Conservation (phyloP, 64 coral and sea anemone species). For the Stylophora pistillata region DNA sequence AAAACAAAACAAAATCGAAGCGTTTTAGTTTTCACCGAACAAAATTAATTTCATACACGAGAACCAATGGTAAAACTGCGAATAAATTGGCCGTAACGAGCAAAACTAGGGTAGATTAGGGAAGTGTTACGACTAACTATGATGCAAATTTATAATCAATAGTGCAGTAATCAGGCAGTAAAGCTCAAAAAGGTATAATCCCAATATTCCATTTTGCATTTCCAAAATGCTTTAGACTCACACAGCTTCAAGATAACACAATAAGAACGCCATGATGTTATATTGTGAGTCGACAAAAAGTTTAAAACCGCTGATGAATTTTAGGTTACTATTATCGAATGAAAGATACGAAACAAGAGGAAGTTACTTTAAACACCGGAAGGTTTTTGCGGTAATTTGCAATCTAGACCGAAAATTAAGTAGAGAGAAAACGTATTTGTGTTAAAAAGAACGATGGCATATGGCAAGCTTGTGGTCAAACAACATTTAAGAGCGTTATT, state of each 20-base stretch:
- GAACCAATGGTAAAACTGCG: not conserved
- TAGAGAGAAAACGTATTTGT: not conserved
- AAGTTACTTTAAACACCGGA: not conserved
- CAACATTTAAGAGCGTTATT: not conserved
- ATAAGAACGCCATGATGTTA: too few relatives aligned
- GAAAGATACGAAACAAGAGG: not conserved
- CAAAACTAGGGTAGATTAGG: not conserved
- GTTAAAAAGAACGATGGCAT: not conserved
- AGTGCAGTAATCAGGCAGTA: not conserved
- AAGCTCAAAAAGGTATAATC: not conserved
- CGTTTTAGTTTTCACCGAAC: not conserved
- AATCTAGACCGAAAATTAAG: not conserved
- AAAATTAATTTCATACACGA: not conserved
- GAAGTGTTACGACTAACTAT: not conserved
- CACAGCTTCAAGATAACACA: too few relatives aligned
- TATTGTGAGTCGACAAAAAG: too few relatives aligned
- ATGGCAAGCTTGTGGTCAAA: not conserved
- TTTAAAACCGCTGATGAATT: not conserved
- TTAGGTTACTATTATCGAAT: not conserved
- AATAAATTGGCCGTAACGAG: not conserved
- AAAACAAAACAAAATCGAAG: not conserved
- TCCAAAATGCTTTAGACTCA: too few relatives aligned
- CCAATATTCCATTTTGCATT: not conserved
- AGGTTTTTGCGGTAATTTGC: not conserved
- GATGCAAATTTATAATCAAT: not conserved